Evolutionary conservation across 2,888 invertebrate genomes (phyloP).

Genomic region (Trichopria drosophilae): DNA sequence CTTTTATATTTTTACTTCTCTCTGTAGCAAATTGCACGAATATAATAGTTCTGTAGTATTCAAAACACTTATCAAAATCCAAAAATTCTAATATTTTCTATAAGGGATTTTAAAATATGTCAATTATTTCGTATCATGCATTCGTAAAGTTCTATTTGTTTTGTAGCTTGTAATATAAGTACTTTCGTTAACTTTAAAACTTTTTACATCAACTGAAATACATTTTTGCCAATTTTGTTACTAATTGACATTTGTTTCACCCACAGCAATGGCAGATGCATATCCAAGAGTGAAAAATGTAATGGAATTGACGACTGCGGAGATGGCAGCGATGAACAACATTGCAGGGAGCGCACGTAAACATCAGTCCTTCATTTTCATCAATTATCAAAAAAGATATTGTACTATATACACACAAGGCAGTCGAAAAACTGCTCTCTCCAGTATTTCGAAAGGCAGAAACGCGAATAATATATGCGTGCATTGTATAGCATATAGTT

Average conservation of each 20-base stretch:
- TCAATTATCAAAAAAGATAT: neutral
- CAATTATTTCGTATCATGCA: too few relatives aligned
- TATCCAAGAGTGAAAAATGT: constrained; percentile 65
- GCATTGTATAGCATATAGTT: constrained; percentile 22
- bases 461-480: constrained; percentile 37
- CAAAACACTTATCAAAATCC: too few relatives aligned
- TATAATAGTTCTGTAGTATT: too few relatives aligned
- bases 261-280: constrained; percentile 67
- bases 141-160: too few relatives aligned
- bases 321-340: constrained; percentile 70
- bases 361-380: neutral
- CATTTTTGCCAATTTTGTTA: neutral
- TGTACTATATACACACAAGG: too few relatives aligned
- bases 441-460: constrained; percentile 33
- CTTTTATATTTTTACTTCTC: too few relatives aligned
- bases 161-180: too few relatives aligned
- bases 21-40: too few relatives aligned
- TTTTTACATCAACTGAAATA: neutral
- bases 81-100: too few relatives aligned
- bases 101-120: too few relatives aligned
- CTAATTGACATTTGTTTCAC: constrained; percentile 9
- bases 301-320: constrained; percentile 70
- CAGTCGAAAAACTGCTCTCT: too few relatives aligned
- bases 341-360: constrained; percentile 49
- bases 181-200: neutral